phyloP scores from a whole-genome alignment of 2,113 vertebrate genomes.

The Pimephales promelas region DNA sequence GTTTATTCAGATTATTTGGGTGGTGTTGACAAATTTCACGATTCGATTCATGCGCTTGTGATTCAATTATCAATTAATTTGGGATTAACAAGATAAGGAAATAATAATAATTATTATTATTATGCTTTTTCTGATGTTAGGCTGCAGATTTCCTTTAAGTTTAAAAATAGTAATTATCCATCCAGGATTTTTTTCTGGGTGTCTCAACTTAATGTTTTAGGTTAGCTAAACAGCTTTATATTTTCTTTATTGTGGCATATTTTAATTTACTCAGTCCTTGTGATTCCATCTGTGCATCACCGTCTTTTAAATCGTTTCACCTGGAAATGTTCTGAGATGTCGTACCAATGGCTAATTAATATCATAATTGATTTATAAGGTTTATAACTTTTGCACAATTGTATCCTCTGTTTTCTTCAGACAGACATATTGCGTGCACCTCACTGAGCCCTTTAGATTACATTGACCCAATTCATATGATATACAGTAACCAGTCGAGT shows the following conservation, averaged over 20 bases:
- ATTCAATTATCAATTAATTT: too few species aligned
- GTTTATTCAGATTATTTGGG: too few species aligned
- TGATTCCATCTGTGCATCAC: not conserved
- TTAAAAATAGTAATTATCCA: conserved; percentile 1
- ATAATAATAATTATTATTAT: too few species aligned
- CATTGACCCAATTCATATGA: conserved; percentile 2
- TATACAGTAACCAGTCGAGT: not conserved
- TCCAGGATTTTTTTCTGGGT: not conserved
- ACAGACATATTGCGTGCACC: not conserved
- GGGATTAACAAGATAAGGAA: too few species aligned
- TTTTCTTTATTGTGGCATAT: not conserved
- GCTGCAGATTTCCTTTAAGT: not conserved
- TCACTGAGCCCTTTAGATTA: not conserved
- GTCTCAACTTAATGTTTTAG: not conserved
- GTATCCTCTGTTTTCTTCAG: not conserved
- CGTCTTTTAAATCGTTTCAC: not conserved
- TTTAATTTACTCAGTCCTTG: not conserved
- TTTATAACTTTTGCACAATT: not conserved
- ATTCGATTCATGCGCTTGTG: too few species aligned
- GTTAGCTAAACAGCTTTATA: not conserved
- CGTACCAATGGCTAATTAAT: not conserved
- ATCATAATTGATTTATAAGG: not conserved
- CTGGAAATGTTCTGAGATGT: conserved; percentile 2
- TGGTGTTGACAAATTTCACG: too few species aligned
- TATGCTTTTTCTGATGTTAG: not conserved